Base-by-base conservation (phyloP, 2,888 invertebrate species). In the Brassicogethes aeneus region DNA sequence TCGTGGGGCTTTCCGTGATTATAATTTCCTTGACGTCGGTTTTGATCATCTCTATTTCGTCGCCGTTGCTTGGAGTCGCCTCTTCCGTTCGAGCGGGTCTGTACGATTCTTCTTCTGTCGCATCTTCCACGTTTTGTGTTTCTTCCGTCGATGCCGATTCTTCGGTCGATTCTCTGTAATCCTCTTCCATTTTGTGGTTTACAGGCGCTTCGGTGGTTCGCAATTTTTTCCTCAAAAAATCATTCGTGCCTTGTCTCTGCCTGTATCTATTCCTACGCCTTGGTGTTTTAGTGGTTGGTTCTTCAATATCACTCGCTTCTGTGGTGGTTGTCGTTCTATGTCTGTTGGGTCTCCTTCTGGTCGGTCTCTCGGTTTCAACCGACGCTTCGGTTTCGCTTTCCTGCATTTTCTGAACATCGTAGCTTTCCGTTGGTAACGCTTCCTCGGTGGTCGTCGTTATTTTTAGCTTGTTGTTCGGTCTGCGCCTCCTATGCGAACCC, bases 321-420 rank as follows among this genome's bases (percentile, higher is more conserved):
- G 29, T 34, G 15, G 17, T 34, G 16, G 8, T 15, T 34, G 16
- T 44, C 44, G 3, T 41, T 32, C 16, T 38, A 34, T 14, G 44
- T 47, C n/a, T 55, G 55, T 35, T 50, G 15, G 54, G 55, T 44
- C 55, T 49, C 36, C 52, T 42, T 35, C 53, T 43, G 15, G 39
- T 40, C n/a, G 52, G 57, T 37, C 51, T 47, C 44, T 56, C 56
- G 3, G 56, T 46, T 50, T 53, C 47, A 39, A 44, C 31, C 36
- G 53, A 42, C 45, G 47, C 35, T 49, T 48, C 39, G 2, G 38
- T 23, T 47, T 47, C 53, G 5, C 43, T 42, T 45, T 54, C 53
- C 35, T 60, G 54, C 5, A 48, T 48, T 50, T 52, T 58, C 36
- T 59, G 50, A n/a, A 50, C 16, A 39, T 60, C 56, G 31, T 59